Percentiles rank a stretch among this genome's conserved stretches.
Conservation (phyloP, 2,888 invertebrate species). For the Serripes groenlandicus region DNA sequence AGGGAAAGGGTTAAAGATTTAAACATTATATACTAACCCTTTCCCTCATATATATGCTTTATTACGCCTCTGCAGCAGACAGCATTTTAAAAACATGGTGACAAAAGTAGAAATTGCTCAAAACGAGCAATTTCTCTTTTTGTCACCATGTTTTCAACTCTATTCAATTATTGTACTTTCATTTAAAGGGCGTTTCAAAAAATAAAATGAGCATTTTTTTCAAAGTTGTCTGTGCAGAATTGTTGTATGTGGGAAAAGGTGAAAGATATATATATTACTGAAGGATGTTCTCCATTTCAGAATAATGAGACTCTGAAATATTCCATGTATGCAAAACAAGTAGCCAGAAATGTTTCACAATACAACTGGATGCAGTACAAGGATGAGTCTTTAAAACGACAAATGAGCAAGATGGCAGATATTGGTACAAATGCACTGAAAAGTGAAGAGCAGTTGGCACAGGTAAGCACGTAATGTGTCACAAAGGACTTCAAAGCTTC, state of each 20-base stretch:
- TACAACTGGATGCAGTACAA: constrained; percentile 87
- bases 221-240: no score
- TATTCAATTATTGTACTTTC: no score
- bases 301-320: constrained; percentile 70
- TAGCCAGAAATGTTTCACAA: constrained; percentile 92
- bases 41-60: background rate
- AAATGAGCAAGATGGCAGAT: constrained; percentile 91
- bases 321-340: constrained; percentile 90
- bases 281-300: constrained; percentile 71
- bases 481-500: no score
- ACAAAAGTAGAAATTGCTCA: constrained; percentile 39
- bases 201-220: no score
- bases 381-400: constrained; percentile 88
- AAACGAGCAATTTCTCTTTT: background rate
- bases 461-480: no score
- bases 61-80: background rate
- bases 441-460: constrained; percentile 71
- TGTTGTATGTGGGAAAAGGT: no score
- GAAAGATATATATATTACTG: no score
- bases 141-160: no score
- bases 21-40: background rate
- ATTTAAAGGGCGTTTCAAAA: no score
- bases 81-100: background rate
- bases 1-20: no score
- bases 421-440: constrained; percentile 92